A percentile compares a stretch with the other conserved stretches of the same genome.
Evolutionary conservation across 2,113 vertebrate genomes (phyloP).

Genomic region (Hippocampus barbouri): DNA sequence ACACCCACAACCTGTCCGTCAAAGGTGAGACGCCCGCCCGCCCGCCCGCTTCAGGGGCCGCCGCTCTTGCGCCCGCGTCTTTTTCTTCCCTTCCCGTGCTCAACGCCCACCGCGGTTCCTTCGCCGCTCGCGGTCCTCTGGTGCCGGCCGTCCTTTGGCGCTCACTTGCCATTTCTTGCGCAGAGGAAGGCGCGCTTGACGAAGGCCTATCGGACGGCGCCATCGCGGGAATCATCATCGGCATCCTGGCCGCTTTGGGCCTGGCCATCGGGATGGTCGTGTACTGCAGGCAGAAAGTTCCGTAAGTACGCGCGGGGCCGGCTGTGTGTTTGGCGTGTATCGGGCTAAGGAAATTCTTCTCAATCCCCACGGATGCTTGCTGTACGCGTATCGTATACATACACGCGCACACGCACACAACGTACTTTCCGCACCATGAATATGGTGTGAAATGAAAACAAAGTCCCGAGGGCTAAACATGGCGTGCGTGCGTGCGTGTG

Average conservation of each 20-base stretch:
- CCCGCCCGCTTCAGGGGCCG: background rate
- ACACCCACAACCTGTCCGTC: constrained; percentile 35
- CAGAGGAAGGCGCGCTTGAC: constrained; percentile 38
- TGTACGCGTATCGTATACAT: too few species aligned
- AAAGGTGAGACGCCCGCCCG: constrained; percentile 50
- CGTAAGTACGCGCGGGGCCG: constrained; percentile 60
- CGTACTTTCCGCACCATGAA: too few species aligned
- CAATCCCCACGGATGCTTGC: too few species aligned
- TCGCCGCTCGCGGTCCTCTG: background rate
- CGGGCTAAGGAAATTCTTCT: too few species aligned
- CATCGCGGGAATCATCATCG: constrained; percentile 73
- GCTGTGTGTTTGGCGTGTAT: too few species aligned
- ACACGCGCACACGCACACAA: too few species aligned
- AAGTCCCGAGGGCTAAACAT: too few species aligned
- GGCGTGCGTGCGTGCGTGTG: too few species aligned
- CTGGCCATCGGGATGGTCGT: constrained; percentile 31
- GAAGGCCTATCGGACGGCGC: constrained; percentile 63
- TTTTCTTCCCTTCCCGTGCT: too few species aligned
- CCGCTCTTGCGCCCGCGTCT: background rate
- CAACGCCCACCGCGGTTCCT: background rate
- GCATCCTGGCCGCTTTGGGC: constrained; percentile 37
- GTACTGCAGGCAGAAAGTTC: constrained; percentile 53
- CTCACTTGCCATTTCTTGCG: background rate
- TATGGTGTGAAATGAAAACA: too few species aligned
- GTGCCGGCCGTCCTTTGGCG: background rate